These are phyloP conservation scores for Schlechtendalia chinensis DNA, from an alignment of 1,140 invertebrate species.

Conservation along the genomic window DNA sequence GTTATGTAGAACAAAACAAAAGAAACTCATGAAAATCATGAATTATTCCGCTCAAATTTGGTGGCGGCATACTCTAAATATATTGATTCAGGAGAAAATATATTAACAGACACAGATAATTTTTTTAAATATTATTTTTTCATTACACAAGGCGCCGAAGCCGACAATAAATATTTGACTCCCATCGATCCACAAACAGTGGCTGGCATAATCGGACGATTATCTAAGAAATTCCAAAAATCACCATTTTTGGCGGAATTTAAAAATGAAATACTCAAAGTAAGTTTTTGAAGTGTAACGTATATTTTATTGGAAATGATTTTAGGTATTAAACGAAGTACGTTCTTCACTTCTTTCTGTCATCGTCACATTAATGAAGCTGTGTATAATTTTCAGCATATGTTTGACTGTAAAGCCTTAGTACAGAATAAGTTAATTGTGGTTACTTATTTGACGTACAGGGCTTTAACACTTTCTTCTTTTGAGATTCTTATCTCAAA, in stretches of 20 bases:
- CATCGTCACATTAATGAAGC: too few relatives aligned
- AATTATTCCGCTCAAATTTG: conserved; percentile 17
- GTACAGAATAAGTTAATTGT: too few relatives aligned
- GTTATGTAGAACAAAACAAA: conserved; percentile 19
- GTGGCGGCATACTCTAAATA: conserved; percentile 11
- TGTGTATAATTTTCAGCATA: too few relatives aligned
- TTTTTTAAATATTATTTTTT: conserved; percentile 44
- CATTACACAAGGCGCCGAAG: conserved; percentile 34
- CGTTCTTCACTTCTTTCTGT: too few relatives aligned
- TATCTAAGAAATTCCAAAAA: conserved; percentile 29
- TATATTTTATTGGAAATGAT: too few relatives aligned
- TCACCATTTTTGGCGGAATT: conserved; percentile 35
- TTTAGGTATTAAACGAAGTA: too few relatives aligned
- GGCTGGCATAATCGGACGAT: conserved; percentile 2
- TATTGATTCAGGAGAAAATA: not conserved
- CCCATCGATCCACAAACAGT: conserved; percentile 29
- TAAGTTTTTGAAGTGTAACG: not conserved
- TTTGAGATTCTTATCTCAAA: too few relatives aligned
- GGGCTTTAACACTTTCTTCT: too few relatives aligned
- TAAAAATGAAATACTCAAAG: conserved; percentile 44
- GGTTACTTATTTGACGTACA: too few relatives aligned
- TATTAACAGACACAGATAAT: not conserved
- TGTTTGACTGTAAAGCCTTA: too few relatives aligned
- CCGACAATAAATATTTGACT: conserved; percentile 24
- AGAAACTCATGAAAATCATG: conserved; percentile 10